Conservation (phyloP, 2,888 invertebrate species). For the Fragum fragum region DNA sequence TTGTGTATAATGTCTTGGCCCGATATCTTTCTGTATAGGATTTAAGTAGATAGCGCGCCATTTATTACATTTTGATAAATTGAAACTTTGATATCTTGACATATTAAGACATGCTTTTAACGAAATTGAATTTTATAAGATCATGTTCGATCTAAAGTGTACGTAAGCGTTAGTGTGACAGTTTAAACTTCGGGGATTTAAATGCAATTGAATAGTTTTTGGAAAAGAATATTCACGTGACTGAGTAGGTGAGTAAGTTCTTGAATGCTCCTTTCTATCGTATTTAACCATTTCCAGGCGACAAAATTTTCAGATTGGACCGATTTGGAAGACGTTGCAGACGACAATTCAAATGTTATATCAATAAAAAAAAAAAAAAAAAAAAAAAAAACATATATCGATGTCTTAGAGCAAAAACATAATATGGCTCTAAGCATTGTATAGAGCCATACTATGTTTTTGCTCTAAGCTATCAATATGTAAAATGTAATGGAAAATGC, state of each 20-base stretch:
- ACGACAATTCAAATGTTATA: no score
- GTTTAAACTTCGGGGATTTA: not conserved
- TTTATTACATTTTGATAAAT: constrained; percentile 3
- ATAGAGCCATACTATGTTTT: no score
- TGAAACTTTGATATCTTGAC: constrained; percentile 6
- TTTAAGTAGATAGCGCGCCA: not conserved
- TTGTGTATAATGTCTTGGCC: not conserved
- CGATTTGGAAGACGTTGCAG: no score
- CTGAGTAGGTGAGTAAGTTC: not conserved
- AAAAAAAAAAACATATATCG: no score
- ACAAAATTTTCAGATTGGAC: no score
- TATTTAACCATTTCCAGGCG: no score
- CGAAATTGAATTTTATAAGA: constrained; percentile 1
- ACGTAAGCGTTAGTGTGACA: not conserved
- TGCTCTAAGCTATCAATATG: no score
- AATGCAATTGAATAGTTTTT: not conserved
- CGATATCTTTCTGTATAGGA: not conserved
- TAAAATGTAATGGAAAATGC: no score
- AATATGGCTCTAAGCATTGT: no score
- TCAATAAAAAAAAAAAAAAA: no score
- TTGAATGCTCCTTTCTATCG: no score
- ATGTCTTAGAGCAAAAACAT: no score
- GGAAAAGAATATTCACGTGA: not conserved
- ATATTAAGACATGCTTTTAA: constrained; percentile 6
- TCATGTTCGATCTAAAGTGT: not conserved